phyloP scores from a whole-genome alignment of 2,113 vertebrate species.

The Hippocampus zosterae region DNA sequence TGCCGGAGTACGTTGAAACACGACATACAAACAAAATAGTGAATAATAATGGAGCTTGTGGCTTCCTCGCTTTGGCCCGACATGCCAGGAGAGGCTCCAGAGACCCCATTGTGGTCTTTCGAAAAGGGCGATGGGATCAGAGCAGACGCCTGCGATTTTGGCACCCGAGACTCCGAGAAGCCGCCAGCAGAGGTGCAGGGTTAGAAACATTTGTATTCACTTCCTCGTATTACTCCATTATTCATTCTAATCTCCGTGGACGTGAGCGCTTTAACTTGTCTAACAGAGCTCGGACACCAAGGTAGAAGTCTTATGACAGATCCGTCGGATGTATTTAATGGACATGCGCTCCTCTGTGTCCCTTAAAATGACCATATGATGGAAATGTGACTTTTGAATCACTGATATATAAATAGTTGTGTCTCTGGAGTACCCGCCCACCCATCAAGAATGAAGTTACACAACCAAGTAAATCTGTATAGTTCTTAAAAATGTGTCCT shows the following conservation, averaged over 20 bases:
- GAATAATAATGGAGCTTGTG: conserved; percentile 69
- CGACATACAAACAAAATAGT: conserved; percentile 73
- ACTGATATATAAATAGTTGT: background rate
- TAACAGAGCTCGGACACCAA: conserved; percentile 62
- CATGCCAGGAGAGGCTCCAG: conserved; percentile 46
- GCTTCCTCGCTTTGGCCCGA: conserved; percentile 59
- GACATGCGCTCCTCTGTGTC: conserved; percentile 48
- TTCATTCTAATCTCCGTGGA: conserved; percentile 63
- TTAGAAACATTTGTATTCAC: conserved; percentile 70
- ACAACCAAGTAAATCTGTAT: background rate
- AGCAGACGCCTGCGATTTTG: conserved; percentile 48
- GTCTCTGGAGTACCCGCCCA: background rate
- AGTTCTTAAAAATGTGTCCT: no score
- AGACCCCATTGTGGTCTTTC: conserved; percentile 60
- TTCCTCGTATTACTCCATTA: conserved; percentile 70
- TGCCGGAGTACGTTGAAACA: conserved; percentile 18
- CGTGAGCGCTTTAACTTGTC: conserved; percentile 60
- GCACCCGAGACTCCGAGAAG: conserved; percentile 40
- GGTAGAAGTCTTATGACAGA: conserved; percentile 42
- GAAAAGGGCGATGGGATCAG: conserved; percentile 58
- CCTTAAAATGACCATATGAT: background rate
- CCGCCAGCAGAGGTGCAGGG: conserved; percentile 61
- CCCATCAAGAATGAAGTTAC: background rate
- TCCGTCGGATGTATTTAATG: conserved; percentile 45
- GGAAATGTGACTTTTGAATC: background rate